Conservation (phyloP, 2,797 vertebrate genomes). For the Xyrichtys novacula region DNA sequence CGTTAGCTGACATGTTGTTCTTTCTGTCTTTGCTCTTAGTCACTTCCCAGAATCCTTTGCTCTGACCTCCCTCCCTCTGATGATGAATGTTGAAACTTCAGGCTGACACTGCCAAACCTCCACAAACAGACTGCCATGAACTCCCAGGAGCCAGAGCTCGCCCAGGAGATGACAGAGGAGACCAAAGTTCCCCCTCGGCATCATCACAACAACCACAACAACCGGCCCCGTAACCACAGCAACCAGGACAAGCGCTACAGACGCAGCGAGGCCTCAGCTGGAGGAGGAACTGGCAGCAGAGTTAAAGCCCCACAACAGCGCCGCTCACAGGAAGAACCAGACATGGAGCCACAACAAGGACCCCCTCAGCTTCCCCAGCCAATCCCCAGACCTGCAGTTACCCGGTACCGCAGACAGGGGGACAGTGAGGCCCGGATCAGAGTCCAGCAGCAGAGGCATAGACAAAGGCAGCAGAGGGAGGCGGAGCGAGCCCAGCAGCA, state of each 20-base stretch:
- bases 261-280: slow-evolving; percentile 61
- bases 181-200: slow-evolving; percentile 50
- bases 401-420: slow-evolving; percentile 81
- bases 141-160: slow-evolving; percentile 86
- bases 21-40: slow-evolving; percentile 13
- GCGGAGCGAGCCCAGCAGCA: slow-evolving; percentile 75
- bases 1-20: neutral
- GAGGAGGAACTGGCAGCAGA: slow-evolving; percentile 30
- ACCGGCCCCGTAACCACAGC: slow-evolving; percentile 64
- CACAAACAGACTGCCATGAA: slow-evolving; percentile 86
- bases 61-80: slow-evolving; percentile 60
- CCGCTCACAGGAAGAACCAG: slow-evolving; percentile 63
- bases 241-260: slow-evolving; percentile 73
- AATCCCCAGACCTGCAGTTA: slow-evolving; percentile 80
- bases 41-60: slow-evolving; percentile 15
- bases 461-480: slow-evolving; percentile 77
- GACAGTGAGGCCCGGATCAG: slow-evolving; percentile 81
- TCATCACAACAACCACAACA: slow-evolving; percentile 66
- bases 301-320: slow-evolving; percentile 41
- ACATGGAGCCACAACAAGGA: slow-evolving; percentile 65
- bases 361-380: slow-evolving; percentile 64
- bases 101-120: slow-evolving; percentile 53
- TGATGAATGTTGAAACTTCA: slow-evolving; percentile 72
- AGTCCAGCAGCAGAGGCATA: slow-evolving; percentile 77
- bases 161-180: slow-evolving; percentile 87